These are phyloP conservation scores for Manis pentadactyla DNA, from an alignment of 2,797 vertebrate genomes.

Conservation along the genomic window DNA sequence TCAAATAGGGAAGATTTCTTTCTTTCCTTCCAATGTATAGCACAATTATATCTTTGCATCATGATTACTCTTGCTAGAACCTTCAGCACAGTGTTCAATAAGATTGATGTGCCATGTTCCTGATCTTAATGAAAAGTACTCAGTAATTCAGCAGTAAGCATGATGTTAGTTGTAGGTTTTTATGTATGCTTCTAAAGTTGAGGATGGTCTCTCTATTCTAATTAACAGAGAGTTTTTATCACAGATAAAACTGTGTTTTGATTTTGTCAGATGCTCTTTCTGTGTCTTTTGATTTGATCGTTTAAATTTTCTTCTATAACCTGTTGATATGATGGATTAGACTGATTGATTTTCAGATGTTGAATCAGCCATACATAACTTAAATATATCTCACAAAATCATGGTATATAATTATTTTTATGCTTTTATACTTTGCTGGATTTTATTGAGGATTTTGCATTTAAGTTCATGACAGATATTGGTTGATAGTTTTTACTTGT, in stretches of 20 bases:
- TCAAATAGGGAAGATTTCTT: not conserved
- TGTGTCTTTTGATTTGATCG: not conserved
- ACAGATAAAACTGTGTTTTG: not conserved
- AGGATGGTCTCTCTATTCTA: not conserved
- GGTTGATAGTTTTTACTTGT: not conserved
- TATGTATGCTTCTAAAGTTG: not conserved
- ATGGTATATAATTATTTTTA: not conserved
- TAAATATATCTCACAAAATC: not conserved
- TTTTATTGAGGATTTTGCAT: not conserved
- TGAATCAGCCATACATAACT: not conserved
- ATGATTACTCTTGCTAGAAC: not conserved
- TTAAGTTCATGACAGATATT: not conserved
- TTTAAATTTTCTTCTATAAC: not conserved
- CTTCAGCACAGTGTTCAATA: not conserved
- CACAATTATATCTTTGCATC: not conserved
- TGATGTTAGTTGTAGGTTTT: not conserved
- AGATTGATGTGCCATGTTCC: not conserved
- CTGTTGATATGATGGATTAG: not conserved
- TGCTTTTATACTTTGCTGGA: not conserved
- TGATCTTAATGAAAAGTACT: not conserved
- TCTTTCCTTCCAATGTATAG: not conserved
- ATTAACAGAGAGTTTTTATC: not conserved
- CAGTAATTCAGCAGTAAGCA: not conserved
- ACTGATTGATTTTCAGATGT: not conserved
- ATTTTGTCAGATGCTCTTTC: not conserved